These are phyloP conservation scores for Myrmophylax atrothorax DNA, from an alignment of 2,113 vertebrate species.

Conservation along the genomic window DNA sequence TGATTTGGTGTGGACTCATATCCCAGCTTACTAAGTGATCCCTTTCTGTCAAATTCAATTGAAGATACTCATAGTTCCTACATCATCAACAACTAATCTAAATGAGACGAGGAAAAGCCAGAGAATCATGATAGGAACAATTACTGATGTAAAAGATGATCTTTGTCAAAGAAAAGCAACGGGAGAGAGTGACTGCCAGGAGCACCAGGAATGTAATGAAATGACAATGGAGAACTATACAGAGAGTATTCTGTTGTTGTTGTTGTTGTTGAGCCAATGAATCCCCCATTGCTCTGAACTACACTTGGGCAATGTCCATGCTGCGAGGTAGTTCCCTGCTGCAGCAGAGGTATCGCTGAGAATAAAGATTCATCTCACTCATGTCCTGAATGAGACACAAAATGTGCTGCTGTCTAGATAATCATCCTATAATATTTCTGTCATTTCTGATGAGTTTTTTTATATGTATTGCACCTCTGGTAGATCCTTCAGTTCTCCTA, in stretches of 20 bases:
- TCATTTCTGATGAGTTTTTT: not conserved
- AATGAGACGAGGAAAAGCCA: not conserved
- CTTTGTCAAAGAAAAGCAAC: not conserved
- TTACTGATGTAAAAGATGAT: not conserved
- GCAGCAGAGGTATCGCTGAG: not conserved
- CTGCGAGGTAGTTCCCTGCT: not conserved
- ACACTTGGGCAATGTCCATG: fast-evolving
- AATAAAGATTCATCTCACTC: not conserved
- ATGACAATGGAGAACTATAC: not conserved
- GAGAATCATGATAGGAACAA: not conserved
- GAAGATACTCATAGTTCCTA: not conserved
- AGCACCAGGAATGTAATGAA: not conserved
- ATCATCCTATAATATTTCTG: not conserved
- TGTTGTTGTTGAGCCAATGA: not conserved
- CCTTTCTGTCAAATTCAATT: not conserved
- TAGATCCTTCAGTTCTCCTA: not conserved
- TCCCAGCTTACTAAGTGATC: not conserved
- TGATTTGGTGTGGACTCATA: not conserved
- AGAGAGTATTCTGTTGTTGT: not conserved
- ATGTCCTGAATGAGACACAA: not conserved
- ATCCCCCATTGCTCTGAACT: not conserved
- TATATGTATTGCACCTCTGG: not conserved
- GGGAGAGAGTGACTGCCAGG: not conserved
- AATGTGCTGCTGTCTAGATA: not conserved
- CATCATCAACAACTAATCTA: not conserved